phyloP scores from a whole-genome alignment of 1,140 invertebrate species.

The Heliconius nattereri region DNA sequence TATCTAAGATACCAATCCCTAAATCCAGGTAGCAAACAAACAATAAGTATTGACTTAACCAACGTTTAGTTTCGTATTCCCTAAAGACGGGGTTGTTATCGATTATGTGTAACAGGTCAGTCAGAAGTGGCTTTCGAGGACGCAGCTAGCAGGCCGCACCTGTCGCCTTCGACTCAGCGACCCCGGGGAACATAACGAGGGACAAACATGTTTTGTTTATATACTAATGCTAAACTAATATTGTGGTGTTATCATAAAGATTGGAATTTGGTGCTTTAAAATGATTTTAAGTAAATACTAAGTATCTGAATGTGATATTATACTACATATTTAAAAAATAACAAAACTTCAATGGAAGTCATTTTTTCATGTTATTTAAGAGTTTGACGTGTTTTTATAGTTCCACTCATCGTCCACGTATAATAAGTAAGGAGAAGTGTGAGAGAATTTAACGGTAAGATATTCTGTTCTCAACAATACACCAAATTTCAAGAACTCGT shows the following conservation, averaged over 20 bases:
- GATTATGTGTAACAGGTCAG: conserved; percentile 33
- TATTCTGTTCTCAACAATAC: too few relatives aligned
- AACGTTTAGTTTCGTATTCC: conserved; percentile 11
- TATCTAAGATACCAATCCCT: neutral
- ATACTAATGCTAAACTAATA: conserved; percentile 5
- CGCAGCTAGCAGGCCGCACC: conserved; percentile 31
- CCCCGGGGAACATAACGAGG: conserved; percentile 12
- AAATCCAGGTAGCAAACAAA: conserved; percentile 9
- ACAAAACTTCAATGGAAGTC: too few relatives aligned
- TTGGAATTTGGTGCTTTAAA: neutral
- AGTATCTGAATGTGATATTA: too few relatives aligned
- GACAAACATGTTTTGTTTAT: conserved; percentile 11
- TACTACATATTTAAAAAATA: too few relatives aligned
- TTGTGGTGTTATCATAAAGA: neutral
- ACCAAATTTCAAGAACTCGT: too few relatives aligned
- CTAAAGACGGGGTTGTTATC: conserved; percentile 20
- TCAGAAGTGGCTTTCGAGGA: conserved; percentile 31
- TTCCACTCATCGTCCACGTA: too few relatives aligned
- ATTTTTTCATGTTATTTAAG: too few relatives aligned
- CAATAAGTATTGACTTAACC: conserved; percentile 4
- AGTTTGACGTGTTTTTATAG: too few relatives aligned
- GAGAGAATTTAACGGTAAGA: too few relatives aligned
- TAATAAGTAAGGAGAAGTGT: too few relatives aligned
- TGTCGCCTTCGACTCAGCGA: conserved; percentile 21
- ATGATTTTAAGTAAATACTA: too few relatives aligned